Evolutionary conservation across 2,888 invertebrate genomes (phyloP).

Genomic region (Xestobium rufovillosum): DNA sequence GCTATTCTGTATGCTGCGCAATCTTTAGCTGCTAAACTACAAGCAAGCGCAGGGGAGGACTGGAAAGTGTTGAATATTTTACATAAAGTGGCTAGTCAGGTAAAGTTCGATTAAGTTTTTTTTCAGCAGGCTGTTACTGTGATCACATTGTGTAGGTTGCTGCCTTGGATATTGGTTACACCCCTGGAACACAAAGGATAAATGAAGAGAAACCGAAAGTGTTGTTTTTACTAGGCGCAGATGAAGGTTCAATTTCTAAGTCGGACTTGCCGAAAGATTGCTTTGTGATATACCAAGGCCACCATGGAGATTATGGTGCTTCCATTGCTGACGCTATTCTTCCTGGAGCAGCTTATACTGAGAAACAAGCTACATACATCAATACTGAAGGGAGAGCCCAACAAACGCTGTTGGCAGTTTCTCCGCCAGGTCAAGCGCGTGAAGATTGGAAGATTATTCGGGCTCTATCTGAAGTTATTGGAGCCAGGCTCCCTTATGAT

Average conservation of each 20-base stretch:
- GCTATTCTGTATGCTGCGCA: slow-evolving; percentile 70
- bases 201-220: slow-evolving; percentile 62
- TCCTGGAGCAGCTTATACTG: slow-evolving; percentile 97
- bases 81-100: slow-evolving; percentile 83
- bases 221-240: slow-evolving; percentile 90
- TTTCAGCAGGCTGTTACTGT: slow-evolving; percentile 5
- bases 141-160: slow-evolving; percentile 53
- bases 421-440: slow-evolving; percentile 87
- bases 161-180: slow-evolving; percentile 92
- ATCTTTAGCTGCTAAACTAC: slow-evolving; percentile 57
- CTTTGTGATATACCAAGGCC: slow-evolving; percentile 88
- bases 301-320: slow-evolving; percentile 95
- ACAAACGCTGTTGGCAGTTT: slow-evolving; percentile 77
- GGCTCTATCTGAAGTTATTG: slow-evolving; percentile 86
- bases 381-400: slow-evolving; percentile 98
- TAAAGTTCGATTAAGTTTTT: slow-evolving; percentile 19
- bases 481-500: slow-evolving; percentile 68
- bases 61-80: slow-evolving; percentile 86
- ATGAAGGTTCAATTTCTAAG: slow-evolving; percentile 69
- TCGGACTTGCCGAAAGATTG: slow-evolving; percentile 73
- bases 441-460: slow-evolving; percentile 99
- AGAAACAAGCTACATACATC: slow-evolving; percentile 95
- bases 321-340: slow-evolving; percentile 85
- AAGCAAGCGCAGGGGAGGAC: slow-evolving; percentile 47
- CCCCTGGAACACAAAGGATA: slow-evolving; percentile 58